Evolutionary conservation across 2,113 vertebrate species (phyloP).

Genomic region (Calyptommatus sinebrachiatus): DNA sequence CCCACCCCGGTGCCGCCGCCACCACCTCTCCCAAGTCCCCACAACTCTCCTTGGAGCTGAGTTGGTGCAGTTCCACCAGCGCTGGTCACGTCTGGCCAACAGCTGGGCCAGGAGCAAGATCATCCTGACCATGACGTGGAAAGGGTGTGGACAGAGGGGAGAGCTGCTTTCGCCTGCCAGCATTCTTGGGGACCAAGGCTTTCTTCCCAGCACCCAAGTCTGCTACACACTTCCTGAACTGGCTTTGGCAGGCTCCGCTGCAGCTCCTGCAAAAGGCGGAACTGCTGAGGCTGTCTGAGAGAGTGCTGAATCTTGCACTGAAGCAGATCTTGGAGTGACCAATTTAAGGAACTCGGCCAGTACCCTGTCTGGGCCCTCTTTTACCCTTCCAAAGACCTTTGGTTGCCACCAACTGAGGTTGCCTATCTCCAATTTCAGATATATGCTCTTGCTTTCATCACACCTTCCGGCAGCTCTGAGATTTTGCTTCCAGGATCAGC

Average conservation of each 20-base stretch:
- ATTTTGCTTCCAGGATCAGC: too few species aligned
- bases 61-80: constrained; percentile 66
- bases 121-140: constrained; percentile 47
- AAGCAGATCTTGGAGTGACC: neutral
- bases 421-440: too few species aligned
- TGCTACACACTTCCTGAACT: too few species aligned
- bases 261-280: neutral
- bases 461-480: too few species aligned
- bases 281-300: too few species aligned
- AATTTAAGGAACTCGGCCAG: too few species aligned
- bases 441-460: too few species aligned
- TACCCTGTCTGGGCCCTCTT: too few species aligned
- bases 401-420: too few species aligned
- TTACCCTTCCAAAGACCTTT: too few species aligned
- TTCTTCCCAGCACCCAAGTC: neutral
- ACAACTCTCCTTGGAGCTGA: constrained; percentile 68
- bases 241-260: too few species aligned
- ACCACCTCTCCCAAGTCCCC: constrained; percentile 45
- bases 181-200: constrained; percentile 40
- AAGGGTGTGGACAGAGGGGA: constrained; percentile 68
- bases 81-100: constrained; percentile 76
- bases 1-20: constrained; percentile 17
- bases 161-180: constrained; percentile 66
- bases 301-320: too few species aligned
- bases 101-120: constrained; percentile 73